These are phyloP conservation scores for Liasis olivaceus DNA, from an alignment of 2,797 vertebrate species.

Conservation along the genomic window DNA sequence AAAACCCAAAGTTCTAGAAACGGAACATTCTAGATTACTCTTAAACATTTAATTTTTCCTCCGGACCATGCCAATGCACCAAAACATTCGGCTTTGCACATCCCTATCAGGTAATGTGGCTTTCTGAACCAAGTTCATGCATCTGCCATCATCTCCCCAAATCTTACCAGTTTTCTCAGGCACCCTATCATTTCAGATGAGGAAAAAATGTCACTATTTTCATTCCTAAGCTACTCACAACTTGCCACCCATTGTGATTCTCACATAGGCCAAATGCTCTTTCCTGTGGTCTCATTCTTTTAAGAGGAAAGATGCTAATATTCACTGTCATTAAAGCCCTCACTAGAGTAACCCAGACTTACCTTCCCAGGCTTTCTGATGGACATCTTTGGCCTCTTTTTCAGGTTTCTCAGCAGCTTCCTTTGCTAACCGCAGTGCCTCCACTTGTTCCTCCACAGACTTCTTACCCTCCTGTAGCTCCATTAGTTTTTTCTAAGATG, in stretches of 20 bases:
- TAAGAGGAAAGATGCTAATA: not conserved
- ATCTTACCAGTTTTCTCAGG: not conserved
- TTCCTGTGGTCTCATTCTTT: not conserved
- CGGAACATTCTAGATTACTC: not conserved
- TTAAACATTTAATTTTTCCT: not conserved
- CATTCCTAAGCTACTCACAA: not conserved
- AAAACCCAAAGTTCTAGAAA: not conserved
- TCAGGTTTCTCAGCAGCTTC: slow-evolving; percentile 87
- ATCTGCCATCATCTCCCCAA: not conserved
- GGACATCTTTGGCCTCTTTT: slow-evolving; percentile 87
- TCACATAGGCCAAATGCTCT: not conserved
- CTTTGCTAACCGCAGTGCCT: slow-evolving; percentile 79
- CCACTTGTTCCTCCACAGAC: slow-evolving; percentile 80
- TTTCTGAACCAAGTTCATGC: not conserved
- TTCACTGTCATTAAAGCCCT: not conserved
- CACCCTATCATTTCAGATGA: not conserved
- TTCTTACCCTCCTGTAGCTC: slow-evolving; percentile 79
- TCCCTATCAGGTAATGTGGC: not conserved
- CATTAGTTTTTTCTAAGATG: slow-evolving; percentile 74
- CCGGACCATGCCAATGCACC: not conserved
- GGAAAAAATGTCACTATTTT: not conserved
- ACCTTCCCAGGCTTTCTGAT: slow-evolving; percentile 90
- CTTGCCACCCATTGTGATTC: not conserved
- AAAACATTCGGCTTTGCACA: not conserved
- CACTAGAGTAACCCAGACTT: not conserved